Conservation (phyloP, 2,888 invertebrate species). For the Conomelus anceps region DNA sequence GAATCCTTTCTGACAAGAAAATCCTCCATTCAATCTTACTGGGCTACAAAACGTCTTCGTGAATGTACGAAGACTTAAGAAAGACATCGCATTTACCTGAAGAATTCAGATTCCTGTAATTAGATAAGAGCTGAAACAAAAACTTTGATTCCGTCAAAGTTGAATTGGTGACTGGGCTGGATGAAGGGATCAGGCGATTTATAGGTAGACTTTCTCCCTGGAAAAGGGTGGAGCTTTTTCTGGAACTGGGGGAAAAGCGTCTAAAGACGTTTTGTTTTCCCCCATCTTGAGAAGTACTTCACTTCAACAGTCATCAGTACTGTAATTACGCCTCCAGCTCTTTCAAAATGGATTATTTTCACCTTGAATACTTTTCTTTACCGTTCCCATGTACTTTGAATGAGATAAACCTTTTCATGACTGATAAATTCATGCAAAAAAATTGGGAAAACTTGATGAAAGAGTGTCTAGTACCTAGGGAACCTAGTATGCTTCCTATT, state of each 20-base stretch:
- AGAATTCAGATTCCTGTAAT: neutral
- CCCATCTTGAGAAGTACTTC: neutral
- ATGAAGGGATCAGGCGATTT: neutral
- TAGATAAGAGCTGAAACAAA: neutral
- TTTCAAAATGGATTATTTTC: neutral
- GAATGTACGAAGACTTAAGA: neutral
- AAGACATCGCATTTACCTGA: neutral
- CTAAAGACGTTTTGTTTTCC: neutral
- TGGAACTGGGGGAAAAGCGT: neutral
- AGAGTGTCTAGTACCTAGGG: too few relatives aligned
- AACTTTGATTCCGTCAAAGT: neutral
- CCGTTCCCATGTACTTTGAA: too few relatives aligned
- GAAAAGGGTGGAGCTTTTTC: neutral
- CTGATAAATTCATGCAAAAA: too few relatives aligned
- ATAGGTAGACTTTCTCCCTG: neutral
- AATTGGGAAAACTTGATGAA: too few relatives aligned
- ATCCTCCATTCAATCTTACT: neutral
- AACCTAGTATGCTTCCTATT: too few relatives aligned
- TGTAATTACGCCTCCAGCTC: neutral
- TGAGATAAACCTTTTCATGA: too few relatives aligned
- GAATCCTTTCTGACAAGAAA: neutral
- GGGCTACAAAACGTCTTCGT: neutral
- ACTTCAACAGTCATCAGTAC: neutral
- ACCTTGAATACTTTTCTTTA: neutral
- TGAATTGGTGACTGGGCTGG: neutral